A percentile compares a stretch with the other conserved stretches of the same genome.
Evolutionary conservation across 1,140 invertebrate genomes (phyloP).

Genomic region (Colletes gigas): DNA sequence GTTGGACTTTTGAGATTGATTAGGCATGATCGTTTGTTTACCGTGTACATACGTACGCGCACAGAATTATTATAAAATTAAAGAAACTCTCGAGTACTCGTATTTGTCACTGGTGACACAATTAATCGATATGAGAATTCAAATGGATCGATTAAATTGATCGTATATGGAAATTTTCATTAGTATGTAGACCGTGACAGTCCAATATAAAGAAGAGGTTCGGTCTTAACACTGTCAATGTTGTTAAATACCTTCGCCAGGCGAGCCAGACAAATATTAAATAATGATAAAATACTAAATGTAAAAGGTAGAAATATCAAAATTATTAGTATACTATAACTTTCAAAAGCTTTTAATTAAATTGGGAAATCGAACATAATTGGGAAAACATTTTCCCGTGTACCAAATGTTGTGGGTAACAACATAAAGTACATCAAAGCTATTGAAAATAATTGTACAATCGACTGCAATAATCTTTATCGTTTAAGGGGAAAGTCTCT

Average conservation of each 20-base stretch:
- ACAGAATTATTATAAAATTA: neutral
- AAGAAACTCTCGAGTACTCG: neutral
- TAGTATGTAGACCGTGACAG: conserved; percentile 35
- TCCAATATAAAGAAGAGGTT: neutral
- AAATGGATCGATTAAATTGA: neutral
- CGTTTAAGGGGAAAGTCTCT: too few relatives aligned
- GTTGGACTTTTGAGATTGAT: conserved; percentile 65
- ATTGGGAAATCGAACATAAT: neutral
- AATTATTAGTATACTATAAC: neutral
- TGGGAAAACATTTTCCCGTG: too few relatives aligned
- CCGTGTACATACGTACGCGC: neutral
- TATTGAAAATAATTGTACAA: too few relatives aligned
- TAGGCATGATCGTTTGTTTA: conserved; percentile 61
- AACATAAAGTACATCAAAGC: too few relatives aligned
- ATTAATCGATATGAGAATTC: neutral
- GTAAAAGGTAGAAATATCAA: neutral
- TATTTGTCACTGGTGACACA: neutral
- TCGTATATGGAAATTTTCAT: conserved; percentile 11
- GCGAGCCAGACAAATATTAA: neutral
- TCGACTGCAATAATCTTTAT: too few relatives aligned
- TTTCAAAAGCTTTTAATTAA: neutral
- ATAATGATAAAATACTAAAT: neutral
- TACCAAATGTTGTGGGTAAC: too few relatives aligned
- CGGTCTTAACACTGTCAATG: neutral
- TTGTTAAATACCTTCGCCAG: neutral